phyloP scores from a whole-genome alignment of 1,140 invertebrate species.

The Hestina assimilis region DNA sequence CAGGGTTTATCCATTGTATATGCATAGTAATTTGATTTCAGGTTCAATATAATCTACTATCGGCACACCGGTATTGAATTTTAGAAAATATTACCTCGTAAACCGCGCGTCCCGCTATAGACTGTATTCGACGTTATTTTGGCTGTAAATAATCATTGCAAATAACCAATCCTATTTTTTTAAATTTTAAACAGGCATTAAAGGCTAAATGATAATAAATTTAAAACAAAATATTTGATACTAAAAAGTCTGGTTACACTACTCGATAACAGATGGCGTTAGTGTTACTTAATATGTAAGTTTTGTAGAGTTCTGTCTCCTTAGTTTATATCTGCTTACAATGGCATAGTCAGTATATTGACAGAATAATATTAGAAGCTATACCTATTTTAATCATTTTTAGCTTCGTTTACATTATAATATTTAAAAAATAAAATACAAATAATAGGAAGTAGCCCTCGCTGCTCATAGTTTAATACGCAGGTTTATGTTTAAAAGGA shows the following conservation, averaged over 20 bases:
- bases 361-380: not conserved
- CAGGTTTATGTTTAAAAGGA: too few species aligned
- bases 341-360: not conserved
- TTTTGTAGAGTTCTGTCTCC: not conserved
- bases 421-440: too few species aligned
- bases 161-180: too few species aligned
- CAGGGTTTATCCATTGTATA: not conserved
- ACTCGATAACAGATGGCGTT: conserved; percentile 50
- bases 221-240: not conserved
- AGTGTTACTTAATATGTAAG: conserved; percentile 2
- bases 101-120: conserved; percentile 28
- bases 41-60: conserved; percentile 14
- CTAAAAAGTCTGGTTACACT: conserved; percentile 14
- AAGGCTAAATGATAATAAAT: too few species aligned
- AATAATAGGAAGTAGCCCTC: too few species aligned
- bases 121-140: not conserved
- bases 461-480: too few species aligned
- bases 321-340: not conserved
- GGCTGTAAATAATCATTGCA: conserved; percentile 11
- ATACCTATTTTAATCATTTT: not conserved
- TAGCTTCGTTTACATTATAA: not conserved
- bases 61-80: conserved; percentile 53
- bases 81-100: conserved; percentile 53
- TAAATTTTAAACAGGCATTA: too few species aligned
- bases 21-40: not conserved